Percentiles rank a stretch among this genome's conserved stretches.
These are phyloP conservation scores for Cyclura pinguis DNA, from an alignment of 2,797 vertebrate species.

Conservation along the genomic window DNA sequence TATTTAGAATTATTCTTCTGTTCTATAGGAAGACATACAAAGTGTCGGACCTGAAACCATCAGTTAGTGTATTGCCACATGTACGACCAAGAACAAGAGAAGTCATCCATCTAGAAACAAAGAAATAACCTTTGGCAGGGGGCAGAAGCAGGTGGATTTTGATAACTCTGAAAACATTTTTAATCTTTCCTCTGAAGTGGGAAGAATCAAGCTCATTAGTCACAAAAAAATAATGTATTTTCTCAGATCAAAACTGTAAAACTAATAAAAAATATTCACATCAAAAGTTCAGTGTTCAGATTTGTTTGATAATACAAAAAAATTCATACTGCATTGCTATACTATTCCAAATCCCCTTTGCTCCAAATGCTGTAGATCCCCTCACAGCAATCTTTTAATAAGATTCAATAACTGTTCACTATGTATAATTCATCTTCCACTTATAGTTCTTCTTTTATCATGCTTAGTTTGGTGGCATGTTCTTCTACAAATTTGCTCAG, in stretches of 20 bases:
- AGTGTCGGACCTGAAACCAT: neutral
- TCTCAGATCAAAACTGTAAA: constrained; percentile 68
- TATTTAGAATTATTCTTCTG: neutral
- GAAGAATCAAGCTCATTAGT: constrained; percentile 67
- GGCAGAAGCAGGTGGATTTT: constrained; percentile 33
- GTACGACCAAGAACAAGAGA: neutral
- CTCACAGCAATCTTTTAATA: constrained; percentile 54
- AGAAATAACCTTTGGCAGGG: constrained; percentile 43
- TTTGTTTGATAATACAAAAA: constrained; percentile 65
- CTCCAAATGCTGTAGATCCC: constrained; percentile 44
- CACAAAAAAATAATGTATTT: constrained; percentile 82
- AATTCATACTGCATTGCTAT: constrained; percentile 59
- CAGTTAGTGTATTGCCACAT: neutral
- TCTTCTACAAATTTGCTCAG: constrained; percentile 93
- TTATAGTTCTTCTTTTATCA: constrained; percentile 92
- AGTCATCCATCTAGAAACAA: constrained; percentile 13
- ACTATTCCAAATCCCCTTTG: constrained; percentile 51
- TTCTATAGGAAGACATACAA: neutral
- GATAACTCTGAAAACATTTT: constrained; percentile 46
- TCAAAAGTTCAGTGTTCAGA: constrained; percentile 76
- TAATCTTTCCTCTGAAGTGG: constrained; percentile 6
- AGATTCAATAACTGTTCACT: constrained; percentile 34
- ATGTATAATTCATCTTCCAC: constrained; percentile 27
- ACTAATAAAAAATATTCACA: constrained; percentile 67
- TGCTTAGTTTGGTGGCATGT: constrained; percentile 86